Evolutionary conservation across 1,140 invertebrate genomes (phyloP), one percentile per base, ranked within the genome.

Genomic region (Neodiprion lecontei): DNA sequence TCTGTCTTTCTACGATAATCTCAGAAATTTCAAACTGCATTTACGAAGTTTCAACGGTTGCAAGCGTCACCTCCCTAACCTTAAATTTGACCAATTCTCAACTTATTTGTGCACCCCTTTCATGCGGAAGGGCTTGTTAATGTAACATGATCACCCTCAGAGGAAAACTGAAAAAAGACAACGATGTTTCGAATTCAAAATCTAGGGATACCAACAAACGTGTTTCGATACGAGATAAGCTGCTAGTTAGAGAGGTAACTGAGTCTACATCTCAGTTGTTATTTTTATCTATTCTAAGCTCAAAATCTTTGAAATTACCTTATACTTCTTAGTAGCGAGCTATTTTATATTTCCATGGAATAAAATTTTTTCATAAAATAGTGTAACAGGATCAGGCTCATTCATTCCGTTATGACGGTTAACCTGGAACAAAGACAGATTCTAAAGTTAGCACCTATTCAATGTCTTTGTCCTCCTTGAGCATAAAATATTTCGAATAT

Each of bases 171-270:
- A 95, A 95, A 87, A 93, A 94, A 80, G 90, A 92, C 70, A 78
- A 85, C 23, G 89, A 90, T 72, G 87, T 87, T 78, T 76, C 84
- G 70, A 88, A 88, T 79, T 82, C 86, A 67, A 88, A 86, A 66
- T 76, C 76, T 65, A 85, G 82, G 79, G 85, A 87, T 77, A 79
- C 80, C 78, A 84, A 85, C 68, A 93, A 91, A 87, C 89, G 96
- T 79, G 92, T 95, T 76, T 96, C 95, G 14, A 91, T 97, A 69
- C 90, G 96, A 80, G 96, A 97, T 85, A 95, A 94, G 86, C 89
- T 97, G 47, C 87, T 97, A 67, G 91, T 96, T 7, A 95, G 96
- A 90, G 96, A 96, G 88, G 92, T 93, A 86, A 80, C 75, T 76
- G 61, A 48, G 74, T 40, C 61, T 47, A 17, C 14, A 73, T 40